Conservation (phyloP, 2,113 vertebrate species). For the Tor tambroides region DNA sequence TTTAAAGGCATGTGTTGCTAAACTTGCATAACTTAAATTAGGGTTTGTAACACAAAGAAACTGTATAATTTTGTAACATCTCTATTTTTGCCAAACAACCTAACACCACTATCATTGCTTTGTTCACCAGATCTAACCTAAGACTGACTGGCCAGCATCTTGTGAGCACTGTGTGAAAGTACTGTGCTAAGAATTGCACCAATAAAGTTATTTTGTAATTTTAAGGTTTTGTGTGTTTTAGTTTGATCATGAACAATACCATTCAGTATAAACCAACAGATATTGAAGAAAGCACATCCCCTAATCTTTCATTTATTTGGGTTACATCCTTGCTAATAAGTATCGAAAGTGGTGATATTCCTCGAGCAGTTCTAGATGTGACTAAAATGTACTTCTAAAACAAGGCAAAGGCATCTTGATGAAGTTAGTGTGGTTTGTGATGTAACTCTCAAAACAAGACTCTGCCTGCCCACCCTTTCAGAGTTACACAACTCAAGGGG, state of each 20-base stretch:
- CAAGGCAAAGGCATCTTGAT: not conserved
- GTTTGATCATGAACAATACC: not conserved
- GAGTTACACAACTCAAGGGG: slow-evolving; percentile 39
- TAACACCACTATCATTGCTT: not conserved
- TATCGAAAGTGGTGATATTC: not conserved
- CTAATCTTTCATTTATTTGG: not conserved
- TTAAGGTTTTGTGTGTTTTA: not conserved
- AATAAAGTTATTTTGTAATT: slow-evolving; percentile 16
- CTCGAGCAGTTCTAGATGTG: not conserved
- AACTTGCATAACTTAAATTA: slow-evolving; percentile 13
- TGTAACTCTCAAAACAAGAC: slow-evolving; percentile 36
- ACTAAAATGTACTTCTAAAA: not conserved
- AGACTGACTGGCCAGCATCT: not conserved
- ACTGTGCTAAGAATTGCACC: not conserved
- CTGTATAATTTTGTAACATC: not conserved
- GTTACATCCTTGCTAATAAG: not conserved
- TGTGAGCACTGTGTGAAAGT: not conserved
- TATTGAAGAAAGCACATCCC: not conserved
- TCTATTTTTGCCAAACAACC: not conserved
- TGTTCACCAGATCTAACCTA: slow-evolving; percentile 9
- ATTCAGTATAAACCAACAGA: not conserved
- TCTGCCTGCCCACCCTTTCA: slow-evolving; percentile 20
- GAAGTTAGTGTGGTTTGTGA: slow-evolving; percentile 10
- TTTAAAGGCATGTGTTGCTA: not conserved
- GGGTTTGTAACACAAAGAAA: slow-evolving; percentile 11